Evolutionary conservation across 2,113 vertebrate genomes (phyloP).

Genomic region (Osmerus mordax): DNA sequence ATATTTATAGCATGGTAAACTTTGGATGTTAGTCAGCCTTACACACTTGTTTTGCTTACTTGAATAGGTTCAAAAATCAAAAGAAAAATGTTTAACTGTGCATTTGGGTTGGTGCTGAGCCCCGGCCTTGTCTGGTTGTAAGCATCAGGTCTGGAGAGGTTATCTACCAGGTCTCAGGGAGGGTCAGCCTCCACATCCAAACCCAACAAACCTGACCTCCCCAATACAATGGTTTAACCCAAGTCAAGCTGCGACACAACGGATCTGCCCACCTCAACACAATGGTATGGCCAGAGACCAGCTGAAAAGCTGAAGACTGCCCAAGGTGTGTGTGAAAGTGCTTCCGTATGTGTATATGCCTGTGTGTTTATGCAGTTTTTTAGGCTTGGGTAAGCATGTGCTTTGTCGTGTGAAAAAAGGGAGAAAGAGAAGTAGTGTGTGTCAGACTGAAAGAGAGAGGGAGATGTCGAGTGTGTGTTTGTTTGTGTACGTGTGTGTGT

Average conservation of each 20-base stretch:
- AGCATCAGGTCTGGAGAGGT: slow-evolving; percentile 27
- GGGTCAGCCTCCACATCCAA: slow-evolving; percentile 51
- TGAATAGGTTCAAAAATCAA: neutral
- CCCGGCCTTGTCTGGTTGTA: slow-evolving; percentile 2
- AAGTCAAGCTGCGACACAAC: slow-evolving; percentile 41
- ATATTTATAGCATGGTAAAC: slow-evolving; percentile 58
- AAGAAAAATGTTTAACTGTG: neutral
- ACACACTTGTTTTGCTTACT: neutral
- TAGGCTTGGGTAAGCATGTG: neutral
- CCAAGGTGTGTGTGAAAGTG: neutral
- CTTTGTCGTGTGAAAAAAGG: neutral
- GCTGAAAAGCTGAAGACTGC: slow-evolving; percentile 31
- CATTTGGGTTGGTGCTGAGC: slow-evolving; percentile 4
- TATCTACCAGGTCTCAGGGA: slow-evolving; percentile 27
- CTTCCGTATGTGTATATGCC: neutral
- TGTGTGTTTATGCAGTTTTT: neutral
- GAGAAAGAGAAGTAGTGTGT: neutral
- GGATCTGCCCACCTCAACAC: slow-evolving; percentile 49
- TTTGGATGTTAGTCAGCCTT: slow-evolving; percentile 15
- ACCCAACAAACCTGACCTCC: slow-evolving; percentile 61
- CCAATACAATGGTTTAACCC: slow-evolving; percentile 56
- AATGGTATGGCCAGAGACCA: slow-evolving; percentile 52
- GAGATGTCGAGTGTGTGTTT: neutral
- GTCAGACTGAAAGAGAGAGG: neutral
- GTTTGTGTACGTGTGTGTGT: neutral